Base-by-base conservation (phyloP, 2,797 vertebrate species). In the Euthynnus affinis region DNA sequence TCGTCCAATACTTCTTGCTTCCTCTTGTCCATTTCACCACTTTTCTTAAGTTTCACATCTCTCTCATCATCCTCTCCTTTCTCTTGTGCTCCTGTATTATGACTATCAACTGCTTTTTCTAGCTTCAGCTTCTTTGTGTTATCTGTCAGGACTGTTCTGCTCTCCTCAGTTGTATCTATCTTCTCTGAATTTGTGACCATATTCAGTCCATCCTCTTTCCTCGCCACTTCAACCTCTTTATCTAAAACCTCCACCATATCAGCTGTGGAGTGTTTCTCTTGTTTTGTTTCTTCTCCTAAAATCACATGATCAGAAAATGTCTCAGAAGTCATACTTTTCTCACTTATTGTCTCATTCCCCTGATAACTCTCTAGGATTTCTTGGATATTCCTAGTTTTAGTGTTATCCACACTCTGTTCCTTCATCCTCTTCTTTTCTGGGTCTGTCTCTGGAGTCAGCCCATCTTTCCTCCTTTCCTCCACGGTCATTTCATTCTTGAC, bases 1-100 rank as follows among this genome's bases (percentile, higher is more conserved):
- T 89, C 80, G 34, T 86, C 71, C 25, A 52, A 44, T 5, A 42
- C 64, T 56, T 74, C 59, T 20, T 57, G 44, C 64, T 34, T 78
- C 20, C 2, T 18, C 17, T 55, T 53, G 22, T 78, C 57, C 6
- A 0, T 58, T 52, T 32, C 56, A 66, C 73, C 4, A 4, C 17
- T 78, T 65, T 52, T 72, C 48, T 57, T 55, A 18, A 55, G 27
- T 51, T 76, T 55, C 22, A 20, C 42, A 59, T 46, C 27, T 7
- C 29, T 60, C n/a, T 65, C 18, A 7, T 64, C 42, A 34, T 56
- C 17, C 4, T 37, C 44, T 9, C 2, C 56, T 56, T 63, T 60
- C 18, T 71, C 58, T 52, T 52, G 46, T 9, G 6, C 27, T 52
- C 14, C 4, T 51, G 40, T 40, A 23, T 25, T 51, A 1, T 44